phyloP scores from a whole-genome alignment of 2,797 vertebrate species.

The Sebastes flavidus region DNA sequence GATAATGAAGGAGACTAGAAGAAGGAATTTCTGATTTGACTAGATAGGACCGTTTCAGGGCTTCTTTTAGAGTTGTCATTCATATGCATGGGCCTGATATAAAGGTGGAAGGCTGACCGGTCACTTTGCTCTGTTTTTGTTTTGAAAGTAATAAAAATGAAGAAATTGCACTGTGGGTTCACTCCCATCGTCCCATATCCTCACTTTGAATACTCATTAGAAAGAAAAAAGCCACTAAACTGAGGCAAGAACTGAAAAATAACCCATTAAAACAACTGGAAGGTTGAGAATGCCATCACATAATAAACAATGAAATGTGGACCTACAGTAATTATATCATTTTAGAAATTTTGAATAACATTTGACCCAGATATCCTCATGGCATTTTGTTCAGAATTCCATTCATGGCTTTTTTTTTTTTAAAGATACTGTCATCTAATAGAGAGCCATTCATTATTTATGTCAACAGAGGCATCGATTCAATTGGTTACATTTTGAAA shows the following conservation, averaged over 20 bases:
- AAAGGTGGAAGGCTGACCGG: slow-evolving; percentile 2
- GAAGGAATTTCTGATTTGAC: slow-evolving; percentile 31
- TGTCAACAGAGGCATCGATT: background rate
- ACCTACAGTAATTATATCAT: background rate
- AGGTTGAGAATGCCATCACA: background rate
- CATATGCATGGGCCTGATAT: background rate
- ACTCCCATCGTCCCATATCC: background rate
- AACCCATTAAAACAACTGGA: background rate
- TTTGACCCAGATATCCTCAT: background rate
- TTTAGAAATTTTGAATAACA: background rate
- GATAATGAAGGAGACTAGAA: slow-evolving; percentile 30
- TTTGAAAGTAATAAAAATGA: background rate
- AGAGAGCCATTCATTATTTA: background rate
- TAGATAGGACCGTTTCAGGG: slow-evolving; percentile 15
- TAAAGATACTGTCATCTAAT: background rate
- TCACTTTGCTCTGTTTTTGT: slow-evolving; percentile 14
- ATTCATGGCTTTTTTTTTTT: background rate
- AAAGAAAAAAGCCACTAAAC: background rate
- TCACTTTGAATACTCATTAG: background rate
- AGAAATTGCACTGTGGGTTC: background rate
- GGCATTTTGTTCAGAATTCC: background rate
- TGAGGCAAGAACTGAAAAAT: background rate
- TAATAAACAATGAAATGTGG: background rate
- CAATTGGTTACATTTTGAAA: background rate
- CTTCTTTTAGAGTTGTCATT: slow-evolving; percentile 26